Evolutionary conservation across 2,888 invertebrate species (phyloP), one percentile per base, ranked within the genome.

Genomic region (Erynnis tages): DNA sequence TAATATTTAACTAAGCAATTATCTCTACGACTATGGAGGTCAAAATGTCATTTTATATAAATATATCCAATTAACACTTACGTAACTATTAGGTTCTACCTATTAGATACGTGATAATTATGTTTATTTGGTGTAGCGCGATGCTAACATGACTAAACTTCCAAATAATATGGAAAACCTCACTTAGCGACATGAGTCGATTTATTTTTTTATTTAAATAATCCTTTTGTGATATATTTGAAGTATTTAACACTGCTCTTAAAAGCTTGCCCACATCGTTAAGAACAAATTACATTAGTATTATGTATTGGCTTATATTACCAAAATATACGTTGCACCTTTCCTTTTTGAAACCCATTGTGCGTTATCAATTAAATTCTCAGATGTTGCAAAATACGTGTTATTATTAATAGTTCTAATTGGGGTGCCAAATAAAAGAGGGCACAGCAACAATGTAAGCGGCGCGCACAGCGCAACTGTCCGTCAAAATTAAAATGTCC

Each of bases 381-480:
- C 34, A 34, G 25, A 30, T 45, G 44, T 21, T 25, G 10, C 3
- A 27, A n/a, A 34, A 16, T 34, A 25, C 13, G 7, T 11, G 14
- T 37, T 40, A 23, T 48, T 48, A 48, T 48, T 48, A 40, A 46
- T 49, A 45, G 30, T 37, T 62, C 55, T 60, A 60, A 62, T 62
- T 61, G 63, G 62, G 62, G 56, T 59, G 62, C 58, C 58, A 56
- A 56, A 57, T 53, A 53, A 54, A 59, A 60, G 58, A 58, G 54
- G 58, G 59, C 61, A 56, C 43, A 53, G 52, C 45, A 55, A 58
- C 53, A 48, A 37, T 45, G 50, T 34, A n/a, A 21, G n/a, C 25
- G 32, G 23, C 11, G 10, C 17, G n/a, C 25, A 25, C 19, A 10
- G 10, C 17, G 61, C 62, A 56, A 59, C 56, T 43, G 52, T 47